Evolutionary conservation across 2,888 invertebrate species (phyloP).

Genomic region (Cataglyphis livida): DNA sequence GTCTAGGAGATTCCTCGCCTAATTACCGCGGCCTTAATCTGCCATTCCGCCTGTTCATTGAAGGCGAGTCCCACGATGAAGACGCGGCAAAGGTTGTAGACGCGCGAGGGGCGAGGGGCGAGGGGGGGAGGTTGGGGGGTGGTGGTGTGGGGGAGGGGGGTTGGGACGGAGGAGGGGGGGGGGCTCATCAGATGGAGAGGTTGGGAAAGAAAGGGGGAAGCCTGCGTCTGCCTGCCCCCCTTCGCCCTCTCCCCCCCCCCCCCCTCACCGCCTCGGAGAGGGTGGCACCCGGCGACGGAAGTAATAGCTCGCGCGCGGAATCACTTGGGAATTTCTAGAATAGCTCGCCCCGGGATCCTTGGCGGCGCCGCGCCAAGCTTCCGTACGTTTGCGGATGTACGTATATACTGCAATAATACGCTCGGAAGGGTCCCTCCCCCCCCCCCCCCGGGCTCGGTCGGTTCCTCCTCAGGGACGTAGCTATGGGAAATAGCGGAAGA

Average conservation of each 20-base stretch:
- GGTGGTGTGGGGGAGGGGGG: too few relatives aligned
- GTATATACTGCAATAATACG: conserved; percentile 20
- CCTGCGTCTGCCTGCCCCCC: background rate
- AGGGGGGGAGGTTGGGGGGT: background rate
- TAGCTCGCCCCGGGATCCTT: conserved; percentile 37
- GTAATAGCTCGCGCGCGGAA: conserved; percentile 47
- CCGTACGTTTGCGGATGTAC: conserved; percentile 45
- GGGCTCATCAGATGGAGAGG: background rate
- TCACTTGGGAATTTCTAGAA: conserved; percentile 58
- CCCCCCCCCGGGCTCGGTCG: conserved; percentile 33
- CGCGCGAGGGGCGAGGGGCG: background rate
- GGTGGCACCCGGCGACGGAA: conserved; percentile 56
- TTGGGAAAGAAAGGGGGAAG: background rate
- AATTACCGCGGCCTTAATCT: conserved; percentile 65
- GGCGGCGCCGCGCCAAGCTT: conserved; percentile 25
- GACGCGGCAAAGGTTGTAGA: conserved; percentile 39
- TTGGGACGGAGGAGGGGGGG: rapidly evolving
- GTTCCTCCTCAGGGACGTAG: background rate
- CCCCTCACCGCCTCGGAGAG: background rate
- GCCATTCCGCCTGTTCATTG: conserved; percentile 53
- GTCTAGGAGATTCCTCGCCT: conserved; percentile 50
- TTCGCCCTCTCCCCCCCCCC: too few relatives aligned
- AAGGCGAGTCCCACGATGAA: conserved; percentile 47
- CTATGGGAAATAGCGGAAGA: background rate
- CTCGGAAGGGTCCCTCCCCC: conserved; percentile 38